Evolutionary conservation across 2,797 vertebrate species (phyloP).

Genomic region (Coracias cyanogaster): DNA sequence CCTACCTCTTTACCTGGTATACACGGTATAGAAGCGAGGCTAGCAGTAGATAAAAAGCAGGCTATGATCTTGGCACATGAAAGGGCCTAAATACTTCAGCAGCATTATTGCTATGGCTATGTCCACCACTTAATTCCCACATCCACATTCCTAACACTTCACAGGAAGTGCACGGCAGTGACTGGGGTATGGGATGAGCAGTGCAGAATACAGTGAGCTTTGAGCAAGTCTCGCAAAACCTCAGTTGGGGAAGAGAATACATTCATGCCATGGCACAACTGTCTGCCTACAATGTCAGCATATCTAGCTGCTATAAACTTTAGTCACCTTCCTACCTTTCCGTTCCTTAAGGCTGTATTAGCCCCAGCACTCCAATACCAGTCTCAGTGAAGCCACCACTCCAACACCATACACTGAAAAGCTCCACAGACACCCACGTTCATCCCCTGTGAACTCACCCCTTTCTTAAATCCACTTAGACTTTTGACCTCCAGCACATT

Average conservation of each 20-base stretch:
- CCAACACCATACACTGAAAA: rapidly evolving
- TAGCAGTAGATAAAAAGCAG: neutral
- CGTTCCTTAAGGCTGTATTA: neutral
- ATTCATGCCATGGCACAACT: neutral
- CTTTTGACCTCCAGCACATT: constrained; percentile 11
- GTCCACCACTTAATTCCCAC: rapidly evolving
- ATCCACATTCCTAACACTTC: rapidly evolving
- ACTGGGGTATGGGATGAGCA: neutral
- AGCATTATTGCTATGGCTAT: rapidly evolving
- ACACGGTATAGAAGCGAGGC: neutral
- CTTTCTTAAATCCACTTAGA: neutral
- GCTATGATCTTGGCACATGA: neutral
- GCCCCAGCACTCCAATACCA: neutral
- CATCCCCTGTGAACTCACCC: neutral
- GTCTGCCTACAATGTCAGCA: neutral
- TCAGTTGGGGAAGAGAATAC: rapidly evolving
- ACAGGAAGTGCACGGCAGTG: rapidly evolving
- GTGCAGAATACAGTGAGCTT: neutral
- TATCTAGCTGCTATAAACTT: neutral
- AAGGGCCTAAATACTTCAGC: neutral
- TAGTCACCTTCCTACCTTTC: neutral
- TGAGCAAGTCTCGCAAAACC: neutral
- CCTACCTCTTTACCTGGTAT: neutral
- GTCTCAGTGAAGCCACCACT: neutral
- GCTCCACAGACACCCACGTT: neutral